Percentiles rank a stretch among this genome's conserved stretches.
These are phyloP conservation scores for Dugesia japonica DNA, from an alignment of 2,888 invertebrate species.

Conservation along the genomic window DNA sequence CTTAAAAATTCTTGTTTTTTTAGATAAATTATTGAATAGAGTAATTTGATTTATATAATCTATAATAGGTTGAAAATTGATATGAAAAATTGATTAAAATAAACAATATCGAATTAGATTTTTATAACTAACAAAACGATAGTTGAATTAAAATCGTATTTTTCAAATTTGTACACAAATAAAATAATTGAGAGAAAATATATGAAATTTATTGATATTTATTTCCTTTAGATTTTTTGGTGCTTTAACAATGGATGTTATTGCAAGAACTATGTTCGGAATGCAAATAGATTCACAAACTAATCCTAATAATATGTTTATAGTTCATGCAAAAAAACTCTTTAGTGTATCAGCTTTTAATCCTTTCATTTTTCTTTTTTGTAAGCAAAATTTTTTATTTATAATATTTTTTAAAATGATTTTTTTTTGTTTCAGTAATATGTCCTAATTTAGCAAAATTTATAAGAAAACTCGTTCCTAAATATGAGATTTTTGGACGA, in stretches of 20 bases:
- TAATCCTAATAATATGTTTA: slow-evolving; percentile 1
- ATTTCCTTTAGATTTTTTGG: background rate
- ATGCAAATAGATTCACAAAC: background rate
- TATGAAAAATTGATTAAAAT: too few species aligned
- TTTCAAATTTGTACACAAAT: too few species aligned
- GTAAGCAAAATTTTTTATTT: background rate
- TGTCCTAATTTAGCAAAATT: background rate
- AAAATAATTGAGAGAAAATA: too few species aligned
- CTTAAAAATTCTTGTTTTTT: too few species aligned
- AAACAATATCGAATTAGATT: too few species aligned
- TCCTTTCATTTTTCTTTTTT: background rate
- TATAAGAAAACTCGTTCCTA: background rate
- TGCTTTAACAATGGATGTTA: background rate
- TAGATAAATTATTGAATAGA: too few species aligned
- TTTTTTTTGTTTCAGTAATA: background rate
- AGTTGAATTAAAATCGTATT: too few species aligned
- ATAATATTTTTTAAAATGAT: too few species aligned
- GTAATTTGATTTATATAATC: too few species aligned
- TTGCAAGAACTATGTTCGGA: background rate
- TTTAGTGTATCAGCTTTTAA: background rate
- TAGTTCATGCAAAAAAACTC: background rate
- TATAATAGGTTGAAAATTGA: too few species aligned
- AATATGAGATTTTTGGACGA: background rate
- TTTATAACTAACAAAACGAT: too few species aligned
- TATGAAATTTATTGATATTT: too few species aligned